phyloP scores from a whole-genome alignment of 1,140 invertebrate genomes.

The Trichomalopsis sarcophagae region DNA sequence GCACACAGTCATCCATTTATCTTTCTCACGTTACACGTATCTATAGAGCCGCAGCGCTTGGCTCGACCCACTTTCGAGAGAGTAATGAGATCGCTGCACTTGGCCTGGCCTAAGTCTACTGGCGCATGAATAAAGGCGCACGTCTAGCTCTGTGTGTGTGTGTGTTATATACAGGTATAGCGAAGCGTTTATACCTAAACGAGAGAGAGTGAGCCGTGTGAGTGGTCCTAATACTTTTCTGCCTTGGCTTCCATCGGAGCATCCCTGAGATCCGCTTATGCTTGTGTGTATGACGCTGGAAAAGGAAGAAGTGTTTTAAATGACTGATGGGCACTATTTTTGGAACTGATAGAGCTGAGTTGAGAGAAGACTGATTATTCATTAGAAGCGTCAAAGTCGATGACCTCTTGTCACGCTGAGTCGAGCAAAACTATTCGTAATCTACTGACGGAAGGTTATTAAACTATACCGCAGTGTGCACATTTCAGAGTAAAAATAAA shows the following conservation, averaged over 20 bases:
- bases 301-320: too few species aligned
- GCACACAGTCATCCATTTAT: background rate
- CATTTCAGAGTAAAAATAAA: background rate
- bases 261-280: constrained; percentile 11
- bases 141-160: background rate
- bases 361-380: too few species aligned
- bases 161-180: too few species aligned
- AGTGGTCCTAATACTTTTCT: background rate
- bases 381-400: background rate
- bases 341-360: too few species aligned
- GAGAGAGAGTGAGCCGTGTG: background rate
- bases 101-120: constrained; percentile 15
- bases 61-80: constrained; percentile 2
- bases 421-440: background rate
- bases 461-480: background rate
- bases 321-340: too few species aligned
- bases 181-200: background rate
- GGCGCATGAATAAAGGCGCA: constrained; percentile 1
- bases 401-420: background rate
- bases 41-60: background rate
- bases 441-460: background rate
- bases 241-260: background rate
- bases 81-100: constrained; percentile 13
- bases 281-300: background rate
- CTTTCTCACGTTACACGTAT: background rate